Evolutionary conservation across 1,140 invertebrate species (phyloP).

Genomic region (Drosophila obscura): DNA sequence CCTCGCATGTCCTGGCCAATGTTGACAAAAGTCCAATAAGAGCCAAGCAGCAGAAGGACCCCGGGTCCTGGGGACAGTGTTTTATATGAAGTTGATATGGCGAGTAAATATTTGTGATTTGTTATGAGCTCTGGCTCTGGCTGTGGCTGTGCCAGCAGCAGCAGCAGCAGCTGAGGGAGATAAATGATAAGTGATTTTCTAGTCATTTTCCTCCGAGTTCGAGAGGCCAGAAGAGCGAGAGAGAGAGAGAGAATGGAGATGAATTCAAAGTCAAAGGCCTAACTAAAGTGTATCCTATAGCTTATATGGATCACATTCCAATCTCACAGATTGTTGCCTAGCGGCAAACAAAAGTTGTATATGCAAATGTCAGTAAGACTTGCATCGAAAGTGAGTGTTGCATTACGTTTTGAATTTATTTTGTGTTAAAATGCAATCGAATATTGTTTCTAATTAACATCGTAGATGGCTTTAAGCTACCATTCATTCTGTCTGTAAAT

Average conservation of each 20-base stretch:
- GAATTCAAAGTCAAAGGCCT: constrained; percentile 5
- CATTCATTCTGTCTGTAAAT: no score
- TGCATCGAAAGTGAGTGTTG: no score
- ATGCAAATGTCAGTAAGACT: constrained; percentile 35
- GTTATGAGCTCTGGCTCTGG: constrained; percentile 65
- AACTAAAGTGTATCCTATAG: constrained; percentile 20
- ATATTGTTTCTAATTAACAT: no score
- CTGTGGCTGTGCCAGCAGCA: constrained; percentile 25
- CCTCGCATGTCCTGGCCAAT: constrained; percentile 38
- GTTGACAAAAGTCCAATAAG: constrained; percentile 80
- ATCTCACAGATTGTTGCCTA: constrained; percentile 34
- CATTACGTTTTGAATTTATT: no score
- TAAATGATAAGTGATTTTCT: constrained; percentile 81
- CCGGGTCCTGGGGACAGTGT: constrained; percentile 52
- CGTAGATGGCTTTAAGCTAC: no score
- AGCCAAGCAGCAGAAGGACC: constrained; percentile 43
- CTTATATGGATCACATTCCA: constrained; percentile 41
- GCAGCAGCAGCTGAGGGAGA: constrained; percentile 55
- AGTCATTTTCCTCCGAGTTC: constrained; percentile 46
- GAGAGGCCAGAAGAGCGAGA: neutral
- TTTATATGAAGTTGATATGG: constrained; percentile 79
- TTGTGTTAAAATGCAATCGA: no score
- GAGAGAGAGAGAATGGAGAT: neutral
- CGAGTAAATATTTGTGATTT: constrained; percentile 82
- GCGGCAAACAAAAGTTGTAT: constrained; percentile 36